Base-by-base conservation (phyloP, 2,113 vertebrate species). In the Lasiurus borealis region DNA sequence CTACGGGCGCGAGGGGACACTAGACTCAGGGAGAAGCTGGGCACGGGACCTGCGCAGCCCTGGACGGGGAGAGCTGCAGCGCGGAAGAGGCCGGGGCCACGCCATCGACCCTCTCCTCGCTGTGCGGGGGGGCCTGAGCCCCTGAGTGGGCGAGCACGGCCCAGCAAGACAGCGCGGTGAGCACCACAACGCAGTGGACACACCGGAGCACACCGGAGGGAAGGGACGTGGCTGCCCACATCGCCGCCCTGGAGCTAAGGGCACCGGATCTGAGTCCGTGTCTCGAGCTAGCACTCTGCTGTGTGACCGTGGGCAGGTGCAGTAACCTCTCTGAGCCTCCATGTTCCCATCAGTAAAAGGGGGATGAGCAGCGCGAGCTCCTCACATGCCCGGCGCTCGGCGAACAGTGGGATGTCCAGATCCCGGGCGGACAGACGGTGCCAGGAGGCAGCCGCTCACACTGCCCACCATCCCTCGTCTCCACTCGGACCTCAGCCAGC, bases 281-380 rank as follows among this genome's bases (percentile, higher is more conserved):
- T 80, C 92, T 77, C 6, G 0, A 46, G 48, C 23, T 1, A 48
- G 81, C 71, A 15, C 50, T 50, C 19, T 23, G 40, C 91, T 80
- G 64, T 89, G 66, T 15, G 75, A 87, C 52, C 50, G 71, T 72
- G 80, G 86, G 48, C 78, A 48, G 86, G 54, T 80, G 90, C 86
- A 0, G 76, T 78, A 89, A 78, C 96, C 95, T 96, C 96, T 96
- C 97, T 95, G 95, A 84, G 95, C 87, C 95, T 97, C 90, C 72
- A 3, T 46, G n/a, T 93, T 91, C 64, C 1, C 31, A 34, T 76
- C 57, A 31, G 50, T 80, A 94, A 91, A 48, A 89, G 25, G 80
- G 46, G 73, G 86, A 83, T 77, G 50, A 81, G 8, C 59, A n/a
- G 68, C 92, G 75, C 3, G 7, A 90, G 34, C 9, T 73, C 71